Evolutionary conservation across 2,797 vertebrate genomes (phyloP), one percentile per base, ranked within the genome.

Genomic region (Moxostoma hubbsi): DNA sequence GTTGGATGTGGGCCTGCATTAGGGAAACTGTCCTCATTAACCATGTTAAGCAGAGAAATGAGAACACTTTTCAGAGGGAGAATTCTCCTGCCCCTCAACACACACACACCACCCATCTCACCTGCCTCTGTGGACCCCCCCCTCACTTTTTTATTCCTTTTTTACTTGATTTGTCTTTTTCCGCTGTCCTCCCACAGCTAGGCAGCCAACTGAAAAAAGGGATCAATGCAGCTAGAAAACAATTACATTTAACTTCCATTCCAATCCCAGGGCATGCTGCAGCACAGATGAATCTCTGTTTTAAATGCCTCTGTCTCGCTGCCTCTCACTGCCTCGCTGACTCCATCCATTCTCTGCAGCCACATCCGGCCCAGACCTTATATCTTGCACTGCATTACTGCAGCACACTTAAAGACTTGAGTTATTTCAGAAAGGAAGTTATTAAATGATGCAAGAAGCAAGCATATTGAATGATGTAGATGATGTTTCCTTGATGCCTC

Each of bases 221-320:
- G 85, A 90, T 90, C 87, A 83, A 88, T 91, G 85, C 81, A 73
- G 77, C 85, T 86, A 82, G 82, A 87, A 84, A 83, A 84, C 90
- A 87, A 90, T 87, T 86, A 86, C 85, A 87, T 85, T 86, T 74
- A 81, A 83, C 67, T 70, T 79, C 79, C 80, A 88, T 89, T 85
- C 85, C 85, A 89, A 82, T 90, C 85, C 83, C 55, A 47, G n/a
- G 54, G 61, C 46, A 80, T 73, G 15, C 81, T 66, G 70, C 76
- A 77, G 81, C 70, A 64, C 71, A 67, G 18, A 81, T 81, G 81
- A 80, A 78, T 82, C 76, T 72, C 53, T 61, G 18, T 53, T 71
- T 80, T 79, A 80, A 82, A 80, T 73, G 80, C 50, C 80, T 80
- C 49, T 53, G 77, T 80, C 77, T 84, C 66, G 72, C 68, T 13